phyloP scores from a whole-genome alignment of 2,113 vertebrate species.

The human (Homo sapiens) region GRCh38 chr4:44479001-44479500 shows the following conservation, averaged over 20 bases:
- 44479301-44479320: background rate
- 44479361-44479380: background rate
- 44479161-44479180: background rate
- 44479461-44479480: background rate
- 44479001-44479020: background rate
- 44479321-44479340: background rate
- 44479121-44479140: background rate
- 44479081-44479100: background rate
- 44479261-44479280: background rate
- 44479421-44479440: background rate
- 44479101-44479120: background rate
- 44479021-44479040: background rate
- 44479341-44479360: background rate
- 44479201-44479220: background rate
- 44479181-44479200: background rate
- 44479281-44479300: background rate
- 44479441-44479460: background rate
- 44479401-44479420: background rate
- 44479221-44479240: background rate
- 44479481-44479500: background rate
- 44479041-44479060: background rate
- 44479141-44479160: background rate
- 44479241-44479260: background rate
- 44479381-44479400: background rate
- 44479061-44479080: background rate